Base-by-base conservation (phyloP, 2,797 vertebrate species). In the Selene dorsalis region DNA sequence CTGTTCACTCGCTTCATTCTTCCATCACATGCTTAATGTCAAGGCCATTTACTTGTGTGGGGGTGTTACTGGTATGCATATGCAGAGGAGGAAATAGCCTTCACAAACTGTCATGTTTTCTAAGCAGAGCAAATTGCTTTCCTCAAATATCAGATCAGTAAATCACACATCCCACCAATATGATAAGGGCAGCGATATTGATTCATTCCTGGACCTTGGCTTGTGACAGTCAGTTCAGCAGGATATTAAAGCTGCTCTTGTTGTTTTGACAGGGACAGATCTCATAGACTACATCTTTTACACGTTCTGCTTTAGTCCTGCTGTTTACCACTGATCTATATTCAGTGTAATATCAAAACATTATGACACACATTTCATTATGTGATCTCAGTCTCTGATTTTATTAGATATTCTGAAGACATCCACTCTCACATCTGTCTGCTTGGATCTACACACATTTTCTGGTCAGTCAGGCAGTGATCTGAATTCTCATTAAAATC, bases 171-270 rank as follows among this genome's bases (percentile, higher is more conserved):
- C 60, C 56, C 53, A 48, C 58, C 74, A 71, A 67, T 68, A 68
- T 13, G 22, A 73, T 74, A 77, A 64, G 26, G 59, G 55, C 47
- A 2, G 52, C 48, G 0, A 71, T 82, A 90, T 76, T 48, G 84
- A 89, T 84, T 80, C 0, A 67, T 45, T 60, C 56, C 26, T 4
- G 30, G 79, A 80, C 26, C 39, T 47, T 0, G 1, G 47, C 61
- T 73, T 58, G 62, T 28, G 55, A 35, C 43, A 69, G 73, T 83
- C 70, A 64, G 38, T 70, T 69, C 41, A 41, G 35, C 71, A 71
- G 83, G 88, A 90, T 84, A 88, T 88, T 84, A 84, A 85, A 83
- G 73, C 68, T 4, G 61, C 58, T 77, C 41, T 20, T 75, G 67
- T 74, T 79, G 57, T 87, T 87, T 69, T 82, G 74, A 81, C 70